phyloP scores from a whole-genome alignment of 2,113 vertebrate genomes.

The Hyaena hyaena region DNA sequence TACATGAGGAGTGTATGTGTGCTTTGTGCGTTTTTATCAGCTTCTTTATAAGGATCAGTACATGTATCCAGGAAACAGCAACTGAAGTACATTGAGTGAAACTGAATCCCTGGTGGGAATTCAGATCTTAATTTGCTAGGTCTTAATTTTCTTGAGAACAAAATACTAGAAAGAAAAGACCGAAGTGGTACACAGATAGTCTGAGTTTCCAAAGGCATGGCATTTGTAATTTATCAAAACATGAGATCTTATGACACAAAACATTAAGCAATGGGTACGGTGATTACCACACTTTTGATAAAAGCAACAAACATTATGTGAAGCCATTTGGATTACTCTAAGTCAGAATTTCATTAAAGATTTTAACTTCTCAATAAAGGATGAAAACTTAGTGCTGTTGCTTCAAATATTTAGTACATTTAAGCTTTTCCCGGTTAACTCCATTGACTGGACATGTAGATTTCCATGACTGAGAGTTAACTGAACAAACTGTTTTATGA shows the following conservation, averaged over 20 bases:
- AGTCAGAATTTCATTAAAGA: constrained; percentile 48
- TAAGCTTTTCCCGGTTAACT: background rate
- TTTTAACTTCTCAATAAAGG: background rate
- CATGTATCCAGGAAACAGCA: background rate
- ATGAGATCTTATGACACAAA: background rate
- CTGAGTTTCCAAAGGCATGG: constrained; percentile 16
- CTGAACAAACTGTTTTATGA: background rate
- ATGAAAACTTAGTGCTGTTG: background rate
- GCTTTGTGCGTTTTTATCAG: background rate
- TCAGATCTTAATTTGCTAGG: background rate
- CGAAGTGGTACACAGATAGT: background rate
- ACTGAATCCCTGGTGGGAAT: background rate
- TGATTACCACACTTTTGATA: background rate
- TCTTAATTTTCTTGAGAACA: background rate
- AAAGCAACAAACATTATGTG: background rate
- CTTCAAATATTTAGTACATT: background rate
- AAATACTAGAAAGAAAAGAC: constrained; percentile 9
- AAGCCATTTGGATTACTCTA: background rate
- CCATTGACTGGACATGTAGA: background rate
- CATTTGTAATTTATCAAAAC: constrained; percentile 26
- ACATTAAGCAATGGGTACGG: background rate
- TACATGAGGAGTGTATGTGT: background rate
- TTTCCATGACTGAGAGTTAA: background rate
- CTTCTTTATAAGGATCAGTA: background rate
- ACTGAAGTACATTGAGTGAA: background rate